These are phyloP conservation scores for Galleria mellonella DNA, from an alignment of 1,140 invertebrate species.

Conservation along the genomic window DNA sequence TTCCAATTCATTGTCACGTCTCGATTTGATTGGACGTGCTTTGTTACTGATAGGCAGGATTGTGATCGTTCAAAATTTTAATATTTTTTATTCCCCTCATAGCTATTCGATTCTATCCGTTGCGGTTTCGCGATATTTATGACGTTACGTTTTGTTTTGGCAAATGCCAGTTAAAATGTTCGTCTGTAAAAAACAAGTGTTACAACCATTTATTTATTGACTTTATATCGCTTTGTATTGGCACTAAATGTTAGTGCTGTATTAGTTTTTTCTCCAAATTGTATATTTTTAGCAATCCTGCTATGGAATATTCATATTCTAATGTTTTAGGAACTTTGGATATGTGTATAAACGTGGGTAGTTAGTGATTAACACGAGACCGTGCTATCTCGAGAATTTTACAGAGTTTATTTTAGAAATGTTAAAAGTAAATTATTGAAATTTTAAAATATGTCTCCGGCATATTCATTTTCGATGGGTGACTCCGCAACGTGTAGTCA, in stretches of 20 bases:
- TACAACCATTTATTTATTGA: conserved; percentile 2
- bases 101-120: conserved; percentile 52
- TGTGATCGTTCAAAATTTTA: conserved; percentile 63
- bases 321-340: too few relatives aligned
- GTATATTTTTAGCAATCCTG: too few relatives aligned
- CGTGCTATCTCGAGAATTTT: too few relatives aligned
- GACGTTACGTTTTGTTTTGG: conserved; percentile 49
- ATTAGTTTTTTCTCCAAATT: too few relatives aligned
- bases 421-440: too few relatives aligned
- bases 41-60: conserved; percentile 68
- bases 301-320: too few relatives aligned
- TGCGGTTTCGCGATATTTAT: conserved; percentile 62
- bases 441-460: too few relatives aligned
- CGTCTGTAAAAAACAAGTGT: conserved; percentile 23
- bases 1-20: conserved; percentile 68
- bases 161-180: conserved; percentile 34
- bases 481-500: not conserved
- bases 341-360: too few relatives aligned
- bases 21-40: conserved; percentile 71
- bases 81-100: conserved; percentile 63
- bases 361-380: too few relatives aligned
- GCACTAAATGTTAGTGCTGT: not conserved
- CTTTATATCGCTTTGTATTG: not conserved
- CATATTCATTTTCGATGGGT: not conserved
- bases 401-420: too few relatives aligned